Percentiles rank a stretch among this genome's conserved stretches.
phyloP scores from a whole-genome alignment of 30 jellyfish, hydroid and myxozoan species.

The Sanderia malayensis region DNA sequence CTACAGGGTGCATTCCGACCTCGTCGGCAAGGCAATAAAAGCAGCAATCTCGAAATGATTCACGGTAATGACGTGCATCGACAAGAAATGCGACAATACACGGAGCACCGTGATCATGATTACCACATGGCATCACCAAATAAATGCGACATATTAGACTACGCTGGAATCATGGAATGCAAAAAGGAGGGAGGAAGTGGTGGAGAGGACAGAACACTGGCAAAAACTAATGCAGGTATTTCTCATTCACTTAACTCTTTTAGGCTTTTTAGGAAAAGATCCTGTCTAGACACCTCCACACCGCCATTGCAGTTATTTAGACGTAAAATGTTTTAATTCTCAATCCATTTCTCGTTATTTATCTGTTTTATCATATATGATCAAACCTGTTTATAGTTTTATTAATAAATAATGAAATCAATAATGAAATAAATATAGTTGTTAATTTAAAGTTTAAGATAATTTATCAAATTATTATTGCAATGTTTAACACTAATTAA shows the following conservation, averaged over 20 bases:
- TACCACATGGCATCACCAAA: slow-evolving; percentile 31
- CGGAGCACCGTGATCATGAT: slow-evolving; percentile 33
- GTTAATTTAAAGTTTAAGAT: no score
- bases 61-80: slow-evolving; percentile 4
- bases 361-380: no score
- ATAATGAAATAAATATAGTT: no score
- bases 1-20: slow-evolving; percentile 18
- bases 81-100: background rate
- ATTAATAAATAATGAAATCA: no score
- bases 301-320: slow-evolving; percentile 56
- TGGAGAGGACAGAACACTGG: no score
- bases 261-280: no score
- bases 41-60: background rate
- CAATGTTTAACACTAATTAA: no score
- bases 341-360: no score
- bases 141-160: slow-evolving; percentile 36
- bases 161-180: slow-evolving; percentile 38
- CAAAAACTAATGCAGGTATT: no score
- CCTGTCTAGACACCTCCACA: slow-evolving; percentile 47
- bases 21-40: slow-evolving; percentile 25
- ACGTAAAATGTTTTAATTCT: slow-evolving; percentile 45
- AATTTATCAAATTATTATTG: no score
- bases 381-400: no score
- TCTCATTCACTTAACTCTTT: background rate
- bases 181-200: background rate